Conservation (phyloP, 1,140 invertebrate genomes). For the Rhyzopertha dominica region DNA sequence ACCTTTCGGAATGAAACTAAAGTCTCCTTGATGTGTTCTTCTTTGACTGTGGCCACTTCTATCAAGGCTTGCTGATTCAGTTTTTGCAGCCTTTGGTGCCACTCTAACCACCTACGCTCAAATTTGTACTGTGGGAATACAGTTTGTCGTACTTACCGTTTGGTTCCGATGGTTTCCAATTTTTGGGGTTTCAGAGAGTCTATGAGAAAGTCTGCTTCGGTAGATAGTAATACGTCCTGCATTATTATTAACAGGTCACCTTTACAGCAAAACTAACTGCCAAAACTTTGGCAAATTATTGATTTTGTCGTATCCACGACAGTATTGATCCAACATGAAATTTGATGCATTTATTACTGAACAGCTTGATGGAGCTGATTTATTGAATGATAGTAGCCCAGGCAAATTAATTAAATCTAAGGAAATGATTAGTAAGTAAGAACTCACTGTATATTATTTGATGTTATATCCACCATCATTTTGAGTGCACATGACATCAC, state of each 20-base stretch:
- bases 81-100: slow-evolving; percentile 69
- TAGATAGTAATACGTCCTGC: slow-evolving; percentile 47
- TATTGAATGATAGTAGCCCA: too few species aligned
- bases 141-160: slow-evolving; percentile 41
- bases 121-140: slow-evolving; percentile 15
- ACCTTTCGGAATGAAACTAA: slow-evolving; percentile 62
- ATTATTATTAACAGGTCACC: slow-evolving; percentile 25
- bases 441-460: too few species aligned
- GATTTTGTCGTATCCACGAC: too few species aligned
- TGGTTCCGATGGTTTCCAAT: slow-evolving; percentile 49
- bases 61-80: slow-evolving; percentile 74
- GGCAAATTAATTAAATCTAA: too few species aligned
- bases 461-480: too few species aligned
- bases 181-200: slow-evolving; percentile 46
- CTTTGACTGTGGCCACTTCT: slow-evolving; percentile 60
- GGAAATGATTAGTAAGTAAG: too few species aligned
- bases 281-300: too few species aligned
- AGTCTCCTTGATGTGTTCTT: slow-evolving; percentile 69
- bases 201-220: slow-evolving; percentile 51
- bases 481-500: too few species aligned
- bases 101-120: slow-evolving; percentile 63
- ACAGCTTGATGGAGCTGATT: too few species aligned
- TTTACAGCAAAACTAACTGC: too few species aligned
- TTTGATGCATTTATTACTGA: too few species aligned
- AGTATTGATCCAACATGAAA: too few species aligned